Conservation (phyloP, 2,113 vertebrate genomes). For the Cairina moschata region DNA sequence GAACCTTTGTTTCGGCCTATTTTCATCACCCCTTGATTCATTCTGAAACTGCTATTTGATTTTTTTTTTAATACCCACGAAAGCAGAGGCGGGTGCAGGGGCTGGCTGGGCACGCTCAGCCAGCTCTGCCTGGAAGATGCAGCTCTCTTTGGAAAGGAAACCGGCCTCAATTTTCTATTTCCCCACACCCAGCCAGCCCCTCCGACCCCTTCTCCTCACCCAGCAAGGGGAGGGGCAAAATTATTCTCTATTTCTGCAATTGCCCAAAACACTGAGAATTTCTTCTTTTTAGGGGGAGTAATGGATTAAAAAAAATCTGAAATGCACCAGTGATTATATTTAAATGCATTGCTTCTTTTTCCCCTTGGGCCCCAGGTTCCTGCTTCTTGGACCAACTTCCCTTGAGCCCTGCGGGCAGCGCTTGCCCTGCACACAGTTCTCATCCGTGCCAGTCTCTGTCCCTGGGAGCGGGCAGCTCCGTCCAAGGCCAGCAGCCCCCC, state of each 20-base stretch:
- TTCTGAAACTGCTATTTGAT: conserved; percentile 14
- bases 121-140: neutral
- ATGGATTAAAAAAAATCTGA: neutral
- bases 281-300: neutral
- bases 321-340: neutral
- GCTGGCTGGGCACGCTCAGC: neutral
- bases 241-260: neutral
- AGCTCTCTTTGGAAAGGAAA: conserved; percentile 8
- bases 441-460: too few species aligned
- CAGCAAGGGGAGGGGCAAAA: neutral
- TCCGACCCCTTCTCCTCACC: neutral
- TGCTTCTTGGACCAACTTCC: neutral
- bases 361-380: neutral
- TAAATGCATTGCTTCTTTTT: neutral
- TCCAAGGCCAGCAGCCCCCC: too few species aligned
- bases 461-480: too few species aligned
- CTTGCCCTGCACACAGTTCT: too few species aligned
- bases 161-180: neutral
- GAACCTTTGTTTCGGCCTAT: conserved; percentile 35
- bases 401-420: too few species aligned
- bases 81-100: neutral
- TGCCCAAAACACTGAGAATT: neutral
- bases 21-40: conserved; percentile 46
- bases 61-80: neutral
- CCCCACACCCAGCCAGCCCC: neutral